phyloP scores from a whole-genome alignment of 2,113 vertebrate species.

The Laticauda colubrina region DNA sequence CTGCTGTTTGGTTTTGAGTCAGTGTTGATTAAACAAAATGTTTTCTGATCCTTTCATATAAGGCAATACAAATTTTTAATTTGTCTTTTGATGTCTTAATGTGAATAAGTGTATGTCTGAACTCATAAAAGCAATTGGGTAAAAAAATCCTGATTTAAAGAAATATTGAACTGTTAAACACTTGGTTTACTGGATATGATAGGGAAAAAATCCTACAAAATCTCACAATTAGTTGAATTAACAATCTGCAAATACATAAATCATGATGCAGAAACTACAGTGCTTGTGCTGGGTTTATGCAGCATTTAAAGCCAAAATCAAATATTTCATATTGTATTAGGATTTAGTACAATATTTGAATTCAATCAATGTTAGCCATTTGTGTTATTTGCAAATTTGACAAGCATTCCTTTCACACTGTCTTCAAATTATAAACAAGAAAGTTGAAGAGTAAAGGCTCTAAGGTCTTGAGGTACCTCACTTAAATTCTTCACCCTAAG shows the following conservation, averaged over 20 bases:
- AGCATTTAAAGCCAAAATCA: not conserved
- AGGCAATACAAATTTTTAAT: not conserved
- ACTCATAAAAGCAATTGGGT: not conserved
- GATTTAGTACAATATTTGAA: not conserved
- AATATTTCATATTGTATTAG: not conserved
- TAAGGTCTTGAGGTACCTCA: not conserved
- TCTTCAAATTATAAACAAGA: too few species aligned
- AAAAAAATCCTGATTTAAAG: conserved; percentile 2
- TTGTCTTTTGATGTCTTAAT: not conserved
- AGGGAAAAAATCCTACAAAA: not conserved
- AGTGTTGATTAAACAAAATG: not conserved
- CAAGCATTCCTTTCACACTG: too few species aligned
- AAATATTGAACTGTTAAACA: not conserved
- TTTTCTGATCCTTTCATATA: not conserved
- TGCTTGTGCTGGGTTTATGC: not conserved
- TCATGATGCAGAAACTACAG: not conserved
- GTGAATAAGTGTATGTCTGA: conserved; percentile 29
- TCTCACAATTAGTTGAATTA: not conserved
- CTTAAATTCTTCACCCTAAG: not conserved
- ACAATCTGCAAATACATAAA: not conserved
- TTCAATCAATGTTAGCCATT: not conserved
- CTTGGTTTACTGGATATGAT: not conserved
- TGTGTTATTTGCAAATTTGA: too few species aligned
- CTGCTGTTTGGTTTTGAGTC: conserved; percentile 23
- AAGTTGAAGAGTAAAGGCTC: too few species aligned